Evolutionary conservation across 2,797 vertebrate species (phyloP).

Genomic region (Poliocrania exsul): DNA sequence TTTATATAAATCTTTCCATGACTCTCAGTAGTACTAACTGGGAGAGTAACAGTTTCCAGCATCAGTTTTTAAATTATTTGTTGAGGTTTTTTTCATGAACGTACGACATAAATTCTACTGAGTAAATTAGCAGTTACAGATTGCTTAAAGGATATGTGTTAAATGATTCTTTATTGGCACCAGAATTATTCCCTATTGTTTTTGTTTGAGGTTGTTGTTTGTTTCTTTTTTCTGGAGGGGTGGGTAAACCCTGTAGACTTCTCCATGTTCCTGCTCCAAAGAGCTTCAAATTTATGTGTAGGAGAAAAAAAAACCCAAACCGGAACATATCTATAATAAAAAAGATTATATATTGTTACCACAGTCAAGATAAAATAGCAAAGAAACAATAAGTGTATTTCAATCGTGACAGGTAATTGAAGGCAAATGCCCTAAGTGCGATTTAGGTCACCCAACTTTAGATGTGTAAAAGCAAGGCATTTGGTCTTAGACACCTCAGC

Average conservation of each 20-base stretch:
- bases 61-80: background rate
- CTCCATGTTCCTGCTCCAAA: background rate
- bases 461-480: background rate
- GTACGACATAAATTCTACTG: background rate
- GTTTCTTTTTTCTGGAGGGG: background rate
- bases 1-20: background rate
- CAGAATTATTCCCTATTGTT: background rate
- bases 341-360: background rate
- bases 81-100: background rate
- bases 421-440: rapidly evolving
- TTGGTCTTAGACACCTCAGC: rapidly evolving
- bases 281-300: background rate
- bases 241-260: background rate
- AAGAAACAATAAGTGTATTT: background rate
- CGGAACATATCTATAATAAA: background rate
- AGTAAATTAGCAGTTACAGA: background rate
- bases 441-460: background rate
- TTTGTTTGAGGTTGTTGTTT: background rate
- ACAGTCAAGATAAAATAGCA: background rate
- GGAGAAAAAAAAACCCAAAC: background rate
- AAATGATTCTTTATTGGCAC: background rate
- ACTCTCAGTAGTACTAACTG: background rate
- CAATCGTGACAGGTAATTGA: background rate
- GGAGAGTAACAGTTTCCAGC: background rate
- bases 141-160: background rate